Base-by-base conservation (phyloP, 1,140 invertebrate species). In the Archegozetes longisetosus region DNA sequence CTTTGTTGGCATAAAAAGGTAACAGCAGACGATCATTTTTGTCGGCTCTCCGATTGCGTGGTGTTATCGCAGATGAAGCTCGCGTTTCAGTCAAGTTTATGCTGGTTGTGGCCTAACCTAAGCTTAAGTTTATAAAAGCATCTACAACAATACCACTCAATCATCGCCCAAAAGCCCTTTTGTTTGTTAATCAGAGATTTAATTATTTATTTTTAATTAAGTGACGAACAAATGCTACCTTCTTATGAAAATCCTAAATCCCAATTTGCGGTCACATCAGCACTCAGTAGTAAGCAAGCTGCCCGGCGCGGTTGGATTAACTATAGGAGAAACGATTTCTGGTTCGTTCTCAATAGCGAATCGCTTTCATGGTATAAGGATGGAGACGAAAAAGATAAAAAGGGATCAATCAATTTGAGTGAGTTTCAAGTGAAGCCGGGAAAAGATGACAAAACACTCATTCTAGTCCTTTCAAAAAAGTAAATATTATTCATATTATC, bases 311-410 rank as follows among this genome's bases (percentile, higher is more conserved):
- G 89, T 62, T 96, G 95, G 65, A 94, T 95, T 86, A 92, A 93
- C 76, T 87, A 89, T 74, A 89, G 89, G 51, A 92, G 89, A 25
- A 81, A 86, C 68, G 91, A 97, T 71, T 98, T 97, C 75, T 99
- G 95, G 94, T 99, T 99, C 76, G 93, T 98, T 53, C 78, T 98
- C 22, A 96, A 92, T 17, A 92, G 93, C 1, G 95, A 98, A 74
- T 95, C 82, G 69, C 84, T 99, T 67, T 94, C 91, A 50, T 99
- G 95, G 95, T 98, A 81, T 76, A 98, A 98, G 74, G 94, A 61
- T 57, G 49, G 68, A 69, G 64, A 68, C 76, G 75, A 79, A 64
- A 77, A 76, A 65, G 78, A 79, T 61, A 79, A 79, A 69, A 79
- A 77, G 66, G 80, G 75, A 64, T 76, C 79, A 74, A 66, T 79